Evolutionary conservation across 2,113 vertebrate species (phyloP).

Genomic region (Perognathus longimembris): DNA sequence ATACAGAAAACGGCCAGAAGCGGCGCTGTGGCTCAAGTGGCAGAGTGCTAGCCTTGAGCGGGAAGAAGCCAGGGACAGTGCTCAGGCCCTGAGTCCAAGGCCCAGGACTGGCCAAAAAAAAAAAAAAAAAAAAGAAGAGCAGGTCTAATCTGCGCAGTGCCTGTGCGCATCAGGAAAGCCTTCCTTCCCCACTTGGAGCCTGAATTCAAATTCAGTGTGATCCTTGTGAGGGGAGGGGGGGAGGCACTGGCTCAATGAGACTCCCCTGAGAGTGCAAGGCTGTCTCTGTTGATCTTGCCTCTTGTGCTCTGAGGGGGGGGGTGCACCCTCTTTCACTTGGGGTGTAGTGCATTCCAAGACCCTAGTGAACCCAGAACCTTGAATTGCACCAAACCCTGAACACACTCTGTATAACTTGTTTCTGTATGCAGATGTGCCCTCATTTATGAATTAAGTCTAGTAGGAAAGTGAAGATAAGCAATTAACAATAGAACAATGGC

Average conservation of each 20-base stretch:
- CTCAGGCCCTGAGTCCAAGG: no score
- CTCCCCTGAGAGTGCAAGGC: not conserved
- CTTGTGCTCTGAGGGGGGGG: not conserved
- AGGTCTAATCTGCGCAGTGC: rapidly evolving
- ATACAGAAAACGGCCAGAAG: no score
- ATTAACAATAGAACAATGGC: not conserved
- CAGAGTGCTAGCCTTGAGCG: no score
- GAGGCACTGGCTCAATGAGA: not conserved
- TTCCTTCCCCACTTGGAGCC: not conserved
- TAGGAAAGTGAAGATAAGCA: not conserved
- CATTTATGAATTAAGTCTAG: not conserved
- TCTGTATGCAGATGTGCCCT: not conserved
- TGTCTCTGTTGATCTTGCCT: not conserved
- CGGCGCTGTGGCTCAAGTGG: no score
- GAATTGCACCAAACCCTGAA: not conserved
- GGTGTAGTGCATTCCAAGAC: not conserved
- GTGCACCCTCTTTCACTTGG: no score
- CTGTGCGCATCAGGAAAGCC: not conserved
- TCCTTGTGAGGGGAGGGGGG: not conserved
- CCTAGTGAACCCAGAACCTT: not conserved
- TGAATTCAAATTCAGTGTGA: not conserved
- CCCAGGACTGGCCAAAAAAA: no score
- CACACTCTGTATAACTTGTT: not conserved
- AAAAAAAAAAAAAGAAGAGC: no score
- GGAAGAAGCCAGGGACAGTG: no score